Base-by-base conservation (phyloP, 2,888 invertebrate species). In the Amorpha juglandis region DNA sequence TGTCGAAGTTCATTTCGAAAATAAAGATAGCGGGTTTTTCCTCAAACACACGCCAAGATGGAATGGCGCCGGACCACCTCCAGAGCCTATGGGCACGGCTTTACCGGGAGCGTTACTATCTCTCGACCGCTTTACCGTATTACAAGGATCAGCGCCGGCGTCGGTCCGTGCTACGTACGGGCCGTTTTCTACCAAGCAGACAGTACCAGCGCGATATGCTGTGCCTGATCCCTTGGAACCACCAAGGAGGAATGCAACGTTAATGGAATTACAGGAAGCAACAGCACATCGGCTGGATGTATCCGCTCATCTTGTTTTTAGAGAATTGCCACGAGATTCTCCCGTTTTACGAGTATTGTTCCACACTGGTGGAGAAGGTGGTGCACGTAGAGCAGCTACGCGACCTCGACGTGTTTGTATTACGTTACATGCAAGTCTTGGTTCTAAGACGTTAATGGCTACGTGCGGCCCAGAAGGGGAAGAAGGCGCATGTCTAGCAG, bases 401-500 rank as follows among this genome's bases (percentile, higher is more conserved):
- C 89, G 95, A 64, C 96, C 96, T 50, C 96, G 97, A 74, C 95
- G 96, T 78, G 96, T 97, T 33, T 97, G 97, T 85, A 97, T 97
- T 53, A 95, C 97, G 14, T 88, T 97, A 70, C 97, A 97, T 82
- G 97, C 97, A 0, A 95, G 93, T 71, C 93, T 95, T 77, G 93
- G 94, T 67, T 84, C 94, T 65, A 90, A 94, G 72, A 92, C 95
- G 64, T 91, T 98, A 70, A 97, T 97, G 64, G 97, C 98, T 0
- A 97, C 98, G n/a, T 99, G 98, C 89, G 97, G 97, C 78, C 98
- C 98, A 1, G 98, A 97, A 84, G 97, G 97, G 12, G 97, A 98
- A 81, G 98, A 98, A 83, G 98, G 98, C 0, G 98, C 98, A 0
- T 99, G 98, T 83, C 94, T 99, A 65, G 98, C 98, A 0, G 97